Evolutionary conservation across 2,113 vertebrate species (phyloP), one percentile per base, ranked within the genome.

Genomic region (Mirounga angustirostris): DNA sequence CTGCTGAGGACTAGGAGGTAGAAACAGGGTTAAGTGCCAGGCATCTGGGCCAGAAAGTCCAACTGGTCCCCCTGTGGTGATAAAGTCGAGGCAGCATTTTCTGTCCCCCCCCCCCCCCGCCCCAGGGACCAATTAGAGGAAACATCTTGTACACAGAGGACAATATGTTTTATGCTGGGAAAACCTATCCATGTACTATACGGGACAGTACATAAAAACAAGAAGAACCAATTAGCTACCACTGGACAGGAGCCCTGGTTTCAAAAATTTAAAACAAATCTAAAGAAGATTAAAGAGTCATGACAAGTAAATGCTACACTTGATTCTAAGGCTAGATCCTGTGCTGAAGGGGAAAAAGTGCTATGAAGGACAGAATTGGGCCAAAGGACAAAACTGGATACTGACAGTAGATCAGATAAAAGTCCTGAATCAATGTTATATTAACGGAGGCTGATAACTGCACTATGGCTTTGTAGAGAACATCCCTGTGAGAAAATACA

Each of bases 101-200:
- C 85, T 84, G 28, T 86, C n/a, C 21, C 82, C 36, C 36, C 36
- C 89, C 67, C 5, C 5, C 0, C 26, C 26, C 7, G 28, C 61
- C 7, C 36, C 1, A 0, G 61, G 79, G 54, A 86, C 46, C 78
- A 97, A 86, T 46, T 33, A 94, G 71, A 97, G 82, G 52, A 89
- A 96, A 88, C 26, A 89, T 82, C 33, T 88, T 52, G 40, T 36
- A 73, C 82, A 81, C 83, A 94, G 33, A 93, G 33, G 33, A 95
- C 58, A 91, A 46, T 56, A 15, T 0, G 7, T 90, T 95, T 95
- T 33, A 94, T 84, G 22, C 56, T 90, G 11, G 22, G 83, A 95
- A 96, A 97, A 90, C 18, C 15, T 80, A 78, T 19, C 43, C 33
- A 30, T 21, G 14, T 33, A 76, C 80, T 58, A 28, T 5, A 67